A percentile compares a stretch with the other conserved stretches of the same genome.
These are phyloP conservation scores for Mesoclemmys tuberculata DNA, from an alignment of 2,113 vertebrate species.

Conservation along the genomic window DNA sequence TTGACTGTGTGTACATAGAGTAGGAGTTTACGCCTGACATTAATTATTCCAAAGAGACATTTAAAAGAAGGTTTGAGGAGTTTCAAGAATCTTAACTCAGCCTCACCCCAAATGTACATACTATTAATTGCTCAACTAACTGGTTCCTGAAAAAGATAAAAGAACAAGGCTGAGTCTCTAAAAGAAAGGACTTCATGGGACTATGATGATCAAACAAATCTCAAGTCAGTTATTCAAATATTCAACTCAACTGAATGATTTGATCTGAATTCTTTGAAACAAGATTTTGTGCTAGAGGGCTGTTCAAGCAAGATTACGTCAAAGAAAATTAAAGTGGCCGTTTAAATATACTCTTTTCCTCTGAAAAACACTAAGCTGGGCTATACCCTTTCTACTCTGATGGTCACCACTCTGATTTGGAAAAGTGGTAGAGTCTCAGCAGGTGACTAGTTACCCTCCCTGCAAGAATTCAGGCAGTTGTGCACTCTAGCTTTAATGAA, in stretches of 20 bases:
- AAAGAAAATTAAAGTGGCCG: background rate
- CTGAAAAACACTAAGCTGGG: background rate
- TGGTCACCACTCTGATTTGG: accelerated
- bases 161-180: background rate
- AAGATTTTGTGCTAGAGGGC: background rate
- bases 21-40: background rate
- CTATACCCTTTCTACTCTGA: background rate
- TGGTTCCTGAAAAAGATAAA: background rate
- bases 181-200: background rate
- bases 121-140: background rate
- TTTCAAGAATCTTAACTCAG: background rate
- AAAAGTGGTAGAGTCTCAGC: slow-evolving; percentile 20
- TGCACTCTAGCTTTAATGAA: slow-evolving; percentile 32
- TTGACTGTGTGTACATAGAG: background rate
- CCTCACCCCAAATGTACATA: background rate
- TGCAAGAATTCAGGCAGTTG: background rate
- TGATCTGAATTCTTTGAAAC: background rate
- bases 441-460: slow-evolving; percentile 21
- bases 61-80: background rate
- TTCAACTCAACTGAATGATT: background rate
- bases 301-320: background rate
- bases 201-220: background rate
- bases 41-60: background rate
- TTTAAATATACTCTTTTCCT: background rate
- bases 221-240: background rate